Conservation (phyloP, 2,113 vertebrate species). For the Otocyon megalotis region DNA sequence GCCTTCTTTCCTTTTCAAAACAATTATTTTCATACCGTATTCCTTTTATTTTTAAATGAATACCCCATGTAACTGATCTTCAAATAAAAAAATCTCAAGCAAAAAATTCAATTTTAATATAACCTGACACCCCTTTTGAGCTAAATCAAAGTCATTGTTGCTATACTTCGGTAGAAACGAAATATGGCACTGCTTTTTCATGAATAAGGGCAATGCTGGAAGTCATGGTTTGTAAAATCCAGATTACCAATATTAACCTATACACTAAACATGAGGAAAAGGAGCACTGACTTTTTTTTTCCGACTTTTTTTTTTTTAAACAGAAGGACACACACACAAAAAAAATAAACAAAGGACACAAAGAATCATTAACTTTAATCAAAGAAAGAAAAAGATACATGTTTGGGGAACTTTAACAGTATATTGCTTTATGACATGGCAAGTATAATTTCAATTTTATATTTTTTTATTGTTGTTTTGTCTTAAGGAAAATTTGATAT, state of each 20-base stretch:
- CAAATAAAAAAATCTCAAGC: neutral
- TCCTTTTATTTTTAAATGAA: neutral
- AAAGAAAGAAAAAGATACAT: slow-evolving; percentile 4
- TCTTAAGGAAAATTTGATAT: neutral
- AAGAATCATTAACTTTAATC: slow-evolving; percentile 22
- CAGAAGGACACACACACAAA: neutral
- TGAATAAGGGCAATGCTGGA: neutral
- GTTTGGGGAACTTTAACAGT: neutral
- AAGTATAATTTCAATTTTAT: slow-evolving; percentile 5
- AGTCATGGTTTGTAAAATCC: neutral
- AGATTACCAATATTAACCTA: slow-evolving; percentile 33
- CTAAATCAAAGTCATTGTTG: slow-evolving; percentile 53
- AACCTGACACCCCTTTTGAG: neutral
- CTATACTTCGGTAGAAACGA: neutral
- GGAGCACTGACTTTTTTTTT: neutral
- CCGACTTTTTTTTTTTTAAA: neutral
- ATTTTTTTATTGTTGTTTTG: neutral
- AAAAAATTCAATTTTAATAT: slow-evolving; percentile 50
- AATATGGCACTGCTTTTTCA: slow-evolving; percentile 32
- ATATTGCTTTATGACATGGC: neutral
- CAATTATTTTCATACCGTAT: slow-evolving; percentile 38
- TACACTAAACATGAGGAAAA: slow-evolving; percentile 26
- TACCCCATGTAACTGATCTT: neutral
- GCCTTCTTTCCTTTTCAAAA: slow-evolving; percentile 11
- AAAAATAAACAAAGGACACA: neutral